Conservation (phyloP, 2,797 vertebrate genomes). For the Pithecia hirsuta region DNA sequence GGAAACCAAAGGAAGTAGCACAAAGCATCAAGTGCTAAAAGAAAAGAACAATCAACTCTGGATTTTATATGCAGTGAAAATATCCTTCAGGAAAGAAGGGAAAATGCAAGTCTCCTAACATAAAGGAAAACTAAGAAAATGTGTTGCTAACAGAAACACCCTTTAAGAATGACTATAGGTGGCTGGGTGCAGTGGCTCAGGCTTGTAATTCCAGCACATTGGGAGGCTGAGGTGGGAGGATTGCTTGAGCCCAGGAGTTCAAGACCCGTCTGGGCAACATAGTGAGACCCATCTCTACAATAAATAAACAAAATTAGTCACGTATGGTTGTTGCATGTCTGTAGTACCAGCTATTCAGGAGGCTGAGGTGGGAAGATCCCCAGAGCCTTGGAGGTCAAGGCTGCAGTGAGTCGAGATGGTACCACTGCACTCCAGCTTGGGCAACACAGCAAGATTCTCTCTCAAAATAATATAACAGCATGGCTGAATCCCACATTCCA, state of each 20-base stretch:
- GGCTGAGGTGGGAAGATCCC: background rate
- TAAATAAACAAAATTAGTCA: background rate
- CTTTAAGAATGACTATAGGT: background rate
- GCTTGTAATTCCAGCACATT: background rate
- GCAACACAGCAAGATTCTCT: background rate
- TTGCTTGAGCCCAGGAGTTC: background rate
- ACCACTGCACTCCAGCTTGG: background rate
- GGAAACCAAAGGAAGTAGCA: background rate
- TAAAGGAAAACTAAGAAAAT: background rate
- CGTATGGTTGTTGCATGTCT: background rate
- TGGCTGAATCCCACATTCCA: background rate
- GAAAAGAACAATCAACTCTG: background rate
- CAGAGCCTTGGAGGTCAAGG: background rate
- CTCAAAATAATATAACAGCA: background rate
- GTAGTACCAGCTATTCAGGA: background rate
- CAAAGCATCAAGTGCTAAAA: background rate
- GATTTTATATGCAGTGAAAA: background rate
- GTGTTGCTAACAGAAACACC: background rate
- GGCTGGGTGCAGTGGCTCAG: background rate
- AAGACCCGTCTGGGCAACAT: background rate
- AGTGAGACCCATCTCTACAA: background rate
- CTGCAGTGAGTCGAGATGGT: background rate
- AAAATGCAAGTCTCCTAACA: background rate
- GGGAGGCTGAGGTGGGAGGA: background rate
- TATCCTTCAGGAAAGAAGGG: background rate